These are phyloP conservation scores for Laupala kohalensis DNA, from an alignment of 1,140 invertebrate species.

Conservation along the genomic window DNA sequence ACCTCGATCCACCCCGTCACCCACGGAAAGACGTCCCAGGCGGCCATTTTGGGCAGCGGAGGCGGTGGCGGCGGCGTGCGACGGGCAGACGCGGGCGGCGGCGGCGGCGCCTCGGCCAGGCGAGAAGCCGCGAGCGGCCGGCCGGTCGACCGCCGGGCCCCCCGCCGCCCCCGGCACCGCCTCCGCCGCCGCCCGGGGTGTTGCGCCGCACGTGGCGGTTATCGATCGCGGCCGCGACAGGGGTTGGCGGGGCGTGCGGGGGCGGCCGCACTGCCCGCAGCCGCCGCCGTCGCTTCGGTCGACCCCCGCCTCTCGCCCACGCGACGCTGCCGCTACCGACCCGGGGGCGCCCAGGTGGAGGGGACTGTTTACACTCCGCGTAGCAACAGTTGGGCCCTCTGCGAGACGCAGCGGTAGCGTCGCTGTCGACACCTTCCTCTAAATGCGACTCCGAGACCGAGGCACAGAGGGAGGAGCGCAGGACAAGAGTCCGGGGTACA, in stretches of 20 bases:
- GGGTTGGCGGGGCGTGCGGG: conserved; percentile 1
- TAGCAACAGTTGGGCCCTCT: no score
- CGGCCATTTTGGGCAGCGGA: background rate
- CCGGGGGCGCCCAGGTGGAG: no score
- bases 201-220: no score
- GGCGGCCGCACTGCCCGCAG: background rate
- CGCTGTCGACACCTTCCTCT: no score
- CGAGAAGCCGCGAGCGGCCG: background rate
- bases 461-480: no score
- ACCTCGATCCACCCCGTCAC: background rate
- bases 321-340: background rate
- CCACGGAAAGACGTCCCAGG: background rate
- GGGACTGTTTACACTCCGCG: no score
- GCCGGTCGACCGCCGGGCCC: background rate
- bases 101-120: conserved; percentile 5
- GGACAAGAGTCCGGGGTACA: no score
- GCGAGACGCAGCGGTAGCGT: no score
- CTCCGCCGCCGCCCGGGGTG: no score
- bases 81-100: background rate
- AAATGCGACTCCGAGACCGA: no score
- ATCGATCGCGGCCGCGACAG: background rate
- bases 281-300: conserved; percentile 4
- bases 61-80: background rate
- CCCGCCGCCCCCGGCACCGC: no score
- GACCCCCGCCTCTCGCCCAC: conserved; percentile 17